Evolutionary conservation across 2,113 vertebrate genomes (phyloP).

Genomic region (Sander vitreus): DNA sequence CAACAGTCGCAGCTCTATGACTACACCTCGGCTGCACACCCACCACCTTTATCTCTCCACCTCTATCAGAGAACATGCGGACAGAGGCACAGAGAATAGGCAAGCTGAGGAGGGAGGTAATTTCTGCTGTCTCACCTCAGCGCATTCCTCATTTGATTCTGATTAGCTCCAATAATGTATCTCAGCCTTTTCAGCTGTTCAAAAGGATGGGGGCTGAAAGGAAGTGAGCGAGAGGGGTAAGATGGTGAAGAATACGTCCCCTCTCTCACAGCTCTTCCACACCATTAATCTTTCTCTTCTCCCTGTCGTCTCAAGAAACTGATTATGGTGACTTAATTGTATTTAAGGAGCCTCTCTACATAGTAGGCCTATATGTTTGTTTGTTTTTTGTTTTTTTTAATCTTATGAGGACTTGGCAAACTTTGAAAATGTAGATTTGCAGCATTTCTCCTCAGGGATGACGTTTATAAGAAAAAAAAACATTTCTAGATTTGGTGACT

Average conservation of each 20-base stretch:
- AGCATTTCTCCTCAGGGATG: conserved; percentile 5
- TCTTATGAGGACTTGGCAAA: conserved; percentile 28
- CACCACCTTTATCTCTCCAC: conserved; percentile 43
- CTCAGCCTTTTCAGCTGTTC: conserved; percentile 80
- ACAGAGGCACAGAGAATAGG: conserved; percentile 52
- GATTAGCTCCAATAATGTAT: conserved; percentile 86
- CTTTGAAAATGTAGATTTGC: conserved; percentile 40
- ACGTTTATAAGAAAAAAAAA: background rate
- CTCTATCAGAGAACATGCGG: conserved; percentile 65
- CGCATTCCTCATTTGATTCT: conserved; percentile 83
- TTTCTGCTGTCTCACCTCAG: conserved; percentile 85
- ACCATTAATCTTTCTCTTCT: conserved; percentile 71
- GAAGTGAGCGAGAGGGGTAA: conserved; percentile 50
- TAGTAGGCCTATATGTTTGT: conserved; percentile 1
- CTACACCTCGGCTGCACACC: conserved; percentile 11
- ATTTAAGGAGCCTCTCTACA: conserved; percentile 56
- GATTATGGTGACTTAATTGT: conserved; percentile 72
- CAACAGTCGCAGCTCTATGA: conserved; percentile 33
- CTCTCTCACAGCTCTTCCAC: conserved; percentile 60
- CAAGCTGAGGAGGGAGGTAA: conserved; percentile 68
- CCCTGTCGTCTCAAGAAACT: conserved; percentile 56
- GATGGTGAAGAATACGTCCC: conserved; percentile 51
- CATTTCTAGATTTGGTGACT: background rate
- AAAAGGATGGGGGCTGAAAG: conserved; percentile 67
- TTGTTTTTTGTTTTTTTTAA: conserved; percentile 25